Base-by-base conservation (phyloP, 2,797 vertebrate species). In the Clarias laeviceps region DNA sequence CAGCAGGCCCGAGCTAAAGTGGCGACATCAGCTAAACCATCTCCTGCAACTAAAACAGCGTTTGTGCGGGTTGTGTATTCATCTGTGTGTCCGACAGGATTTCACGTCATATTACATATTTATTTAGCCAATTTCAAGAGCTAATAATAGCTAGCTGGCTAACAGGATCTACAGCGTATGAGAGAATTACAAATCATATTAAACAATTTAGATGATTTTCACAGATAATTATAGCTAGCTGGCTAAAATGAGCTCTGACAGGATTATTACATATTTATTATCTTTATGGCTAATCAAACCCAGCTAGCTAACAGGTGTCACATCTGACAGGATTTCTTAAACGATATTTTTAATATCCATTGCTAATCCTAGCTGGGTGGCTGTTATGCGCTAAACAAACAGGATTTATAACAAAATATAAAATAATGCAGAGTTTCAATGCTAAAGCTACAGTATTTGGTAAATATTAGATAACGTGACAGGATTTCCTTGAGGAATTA, bases 1-100 rank as follows among this genome's bases (percentile, higher is more conserved):
- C 62, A 81, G 59, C 77, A 86, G 69, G 69, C 70, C 5, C 5
- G 9, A 76, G 73, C 27, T 56, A 76, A 76, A 76, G 50, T 32
- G 70, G 70, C 24, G 17, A 76, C 73, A 76, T 56, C 73, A 76
- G 73, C 73, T 57, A 57, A 61, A 24, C 29, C 29, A 7, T 34
- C 74, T 78, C 56, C 74, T 78, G 29, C 29, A 59, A 22, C 50
- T 14, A 18, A 29, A 20, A 7, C 1, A 3, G 17, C 32, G 50
- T 57, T 32, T 57, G 50, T 9, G 56, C 7, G 8, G 15, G 45
- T 76, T 8, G 14, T 24, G 45, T 45, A 12, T 56, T 56, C 70
- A 57, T 76, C 72, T 11, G 15, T 5, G 50, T 56, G 17, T 29
- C 27, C 70, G 40, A 15, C 4, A 69, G 18, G 68, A 37, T 24